Conservation (phyloP, 1,140 invertebrate genomes). For the Camponotus pennsylvanicus region DNA sequence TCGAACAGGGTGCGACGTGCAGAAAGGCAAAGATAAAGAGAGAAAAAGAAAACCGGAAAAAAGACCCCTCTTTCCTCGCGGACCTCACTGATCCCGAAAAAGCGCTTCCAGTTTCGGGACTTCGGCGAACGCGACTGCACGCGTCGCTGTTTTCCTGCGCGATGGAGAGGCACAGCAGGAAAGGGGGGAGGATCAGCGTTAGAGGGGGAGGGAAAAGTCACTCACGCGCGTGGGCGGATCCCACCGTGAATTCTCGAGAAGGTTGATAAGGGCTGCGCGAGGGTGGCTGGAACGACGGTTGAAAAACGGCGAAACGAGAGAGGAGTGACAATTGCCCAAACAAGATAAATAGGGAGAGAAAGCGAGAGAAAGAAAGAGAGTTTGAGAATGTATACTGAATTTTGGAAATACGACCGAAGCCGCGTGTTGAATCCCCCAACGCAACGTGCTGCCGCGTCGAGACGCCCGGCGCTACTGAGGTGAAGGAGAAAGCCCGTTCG, state of each 20-base stretch:
- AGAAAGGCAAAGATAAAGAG: neutral
- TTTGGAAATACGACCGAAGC: neutral
- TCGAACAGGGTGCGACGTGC: neutral
- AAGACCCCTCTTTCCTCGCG: neutral
- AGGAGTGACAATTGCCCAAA: neutral
- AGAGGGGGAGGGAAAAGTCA: slow-evolving; percentile 25
- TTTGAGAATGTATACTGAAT: slow-evolving; percentile 31
- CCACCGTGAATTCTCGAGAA: slow-evolving; percentile 40
- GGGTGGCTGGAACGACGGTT: neutral
- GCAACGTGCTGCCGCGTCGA: slow-evolving; percentile 78
- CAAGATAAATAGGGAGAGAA: slow-evolving; percentile 1
- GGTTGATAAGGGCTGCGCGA: slow-evolving; percentile 17
- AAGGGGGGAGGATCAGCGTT: neutral
- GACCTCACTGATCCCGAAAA: neutral
- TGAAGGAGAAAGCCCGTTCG: slow-evolving; percentile 69
- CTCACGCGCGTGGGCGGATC: slow-evolving; percentile 59
- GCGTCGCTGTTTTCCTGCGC: slow-evolving; percentile 48
- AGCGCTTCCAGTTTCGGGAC: neutral
- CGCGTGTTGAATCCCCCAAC: slow-evolving; percentile 50
- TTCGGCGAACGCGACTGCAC: slow-evolving; percentile 25
- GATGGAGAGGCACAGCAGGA: neutral
- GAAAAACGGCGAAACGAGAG: slow-evolving; percentile 7
- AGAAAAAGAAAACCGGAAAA: neutral
- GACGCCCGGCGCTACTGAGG: slow-evolving; percentile 80
- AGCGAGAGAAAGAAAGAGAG: neutral